A percentile compares a stretch with the other conserved stretches of the same genome.
phyloP scores from a whole-genome alignment of 2,113 vertebrate species.

The Noctilio leporinus region DNA sequence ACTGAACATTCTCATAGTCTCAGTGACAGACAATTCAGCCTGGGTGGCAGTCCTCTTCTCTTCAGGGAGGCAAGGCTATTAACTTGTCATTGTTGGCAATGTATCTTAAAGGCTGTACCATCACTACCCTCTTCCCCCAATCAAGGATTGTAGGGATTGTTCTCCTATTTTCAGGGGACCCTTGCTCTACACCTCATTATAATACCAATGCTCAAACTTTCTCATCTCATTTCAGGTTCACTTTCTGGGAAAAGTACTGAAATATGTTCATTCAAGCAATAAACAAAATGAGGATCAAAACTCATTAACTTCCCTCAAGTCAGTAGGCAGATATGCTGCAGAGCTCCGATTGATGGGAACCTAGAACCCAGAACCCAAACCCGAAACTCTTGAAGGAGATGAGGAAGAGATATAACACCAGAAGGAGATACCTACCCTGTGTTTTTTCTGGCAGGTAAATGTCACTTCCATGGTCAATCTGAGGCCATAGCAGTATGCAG shows the following conservation, averaged over 20 bases:
- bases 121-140: too few relatives aligned
- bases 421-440: not conserved
- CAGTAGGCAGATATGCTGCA: not conserved
- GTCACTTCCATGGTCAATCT: not conserved
- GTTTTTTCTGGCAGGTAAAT: not conserved
- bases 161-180: too few relatives aligned
- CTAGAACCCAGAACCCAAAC: not conserved
- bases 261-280: not conserved
- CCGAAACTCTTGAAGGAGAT: not conserved
- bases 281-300: not conserved
- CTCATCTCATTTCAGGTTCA: not conserved
- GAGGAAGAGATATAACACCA: not conserved
- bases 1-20: too few relatives aligned
- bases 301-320: not conserved
- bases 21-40: too few relatives aligned
- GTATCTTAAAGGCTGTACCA: too few relatives aligned
- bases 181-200: too few relatives aligned
- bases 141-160: too few relatives aligned
- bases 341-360: not conserved
- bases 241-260: not conserved
- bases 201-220: not conserved
- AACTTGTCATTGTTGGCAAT: too few relatives aligned
- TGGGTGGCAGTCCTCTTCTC: too few relatives aligned
- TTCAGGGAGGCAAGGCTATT: too few relatives aligned
- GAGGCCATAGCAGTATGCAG: not conserved